phyloP scores from a whole-genome alignment of 2,113 vertebrate species.

The Ammodytes marinus region DNA sequence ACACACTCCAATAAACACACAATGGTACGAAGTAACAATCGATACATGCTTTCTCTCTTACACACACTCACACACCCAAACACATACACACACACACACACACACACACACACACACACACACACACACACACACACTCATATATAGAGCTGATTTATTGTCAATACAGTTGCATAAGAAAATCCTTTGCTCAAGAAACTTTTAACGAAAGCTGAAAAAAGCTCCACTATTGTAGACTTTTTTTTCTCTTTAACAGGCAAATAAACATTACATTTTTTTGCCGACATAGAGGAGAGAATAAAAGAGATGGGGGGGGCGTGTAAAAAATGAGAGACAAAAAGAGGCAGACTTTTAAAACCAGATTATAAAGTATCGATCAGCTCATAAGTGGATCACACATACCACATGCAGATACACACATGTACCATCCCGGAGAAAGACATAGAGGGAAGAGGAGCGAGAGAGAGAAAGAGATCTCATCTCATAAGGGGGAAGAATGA shows the following conservation, averaged over 20 bases:
- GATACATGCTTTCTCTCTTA: conserved; percentile 46
- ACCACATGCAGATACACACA: conserved; percentile 46
- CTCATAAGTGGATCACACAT: conserved; percentile 77
- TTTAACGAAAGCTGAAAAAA: conserved; percentile 35
- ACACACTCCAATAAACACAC: conserved; percentile 69
- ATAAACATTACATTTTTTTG: conserved; percentile 10
- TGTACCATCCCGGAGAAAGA: conserved; percentile 70
- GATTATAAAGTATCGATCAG: conserved; percentile 95
- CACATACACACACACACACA: conserved; percentile 5
- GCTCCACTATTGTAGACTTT: neutral
- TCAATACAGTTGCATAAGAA: conserved; percentile 10
- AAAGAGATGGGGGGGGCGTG: conserved; percentile 4
- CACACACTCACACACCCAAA: neutral
- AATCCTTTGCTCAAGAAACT: conserved; percentile 37
- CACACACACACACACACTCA: conserved; percentile 1
- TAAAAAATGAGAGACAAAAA: conserved; percentile 41
- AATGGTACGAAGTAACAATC: conserved; percentile 71
- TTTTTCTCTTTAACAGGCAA: conserved; percentile 22
- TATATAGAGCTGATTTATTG: conserved; percentile 38
- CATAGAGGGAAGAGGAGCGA: conserved; percentile 75
- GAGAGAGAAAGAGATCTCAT: conserved; percentile 88
- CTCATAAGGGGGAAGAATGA: conserved; percentile 98
- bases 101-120: conserved; percentile 25
- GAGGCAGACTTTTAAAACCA: conserved; percentile 90
- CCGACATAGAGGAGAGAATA: conserved; percentile 1